These are phyloP conservation scores for Thymelicus sylvestris DNA, from an alignment of 2,888 invertebrate species.

Conservation along the genomic window DNA sequence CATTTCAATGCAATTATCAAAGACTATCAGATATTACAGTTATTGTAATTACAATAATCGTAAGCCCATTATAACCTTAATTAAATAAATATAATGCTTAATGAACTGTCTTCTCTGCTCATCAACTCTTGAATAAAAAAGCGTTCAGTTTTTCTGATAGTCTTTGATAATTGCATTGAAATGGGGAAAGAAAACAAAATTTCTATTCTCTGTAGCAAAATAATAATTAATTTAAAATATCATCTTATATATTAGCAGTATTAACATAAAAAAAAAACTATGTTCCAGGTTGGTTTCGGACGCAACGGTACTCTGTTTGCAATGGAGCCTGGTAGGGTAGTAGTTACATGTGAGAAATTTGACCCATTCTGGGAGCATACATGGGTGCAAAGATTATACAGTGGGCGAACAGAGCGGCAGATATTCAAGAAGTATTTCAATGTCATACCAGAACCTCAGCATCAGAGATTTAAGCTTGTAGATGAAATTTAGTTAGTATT, in stretches of 20 bases:
- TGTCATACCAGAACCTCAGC: slow-evolving; percentile 91
- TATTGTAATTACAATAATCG: too few relatives aligned
- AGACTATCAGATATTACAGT: too few relatives aligned
- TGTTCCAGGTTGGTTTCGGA: slow-evolving; percentile 91
- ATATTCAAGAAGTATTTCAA: slow-evolving; percentile 95
- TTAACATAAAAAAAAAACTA: not conserved
- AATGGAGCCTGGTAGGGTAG: slow-evolving; percentile 90
- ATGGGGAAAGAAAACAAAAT: too few relatives aligned
- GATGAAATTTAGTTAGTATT: slow-evolving; percentile 84
- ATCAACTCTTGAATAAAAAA: too few relatives aligned
- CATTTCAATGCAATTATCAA: too few relatives aligned
- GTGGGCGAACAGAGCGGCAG: slow-evolving; percentile 85
- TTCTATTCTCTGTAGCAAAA: too few relatives aligned
- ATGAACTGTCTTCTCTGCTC: too few relatives aligned
- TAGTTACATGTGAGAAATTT: slow-evolving; percentile 92
- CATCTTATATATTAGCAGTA: not conserved
- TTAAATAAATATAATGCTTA: too few relatives aligned
- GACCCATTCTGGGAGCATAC: slow-evolving; percentile 91
- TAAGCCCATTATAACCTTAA: too few relatives aligned
- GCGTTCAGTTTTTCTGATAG: too few relatives aligned
- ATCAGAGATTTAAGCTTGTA: slow-evolving; percentile 90
- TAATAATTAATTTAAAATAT: not conserved
- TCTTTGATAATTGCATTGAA: too few relatives aligned
- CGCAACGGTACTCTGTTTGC: slow-evolving; percentile 92
- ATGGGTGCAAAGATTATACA: slow-evolving; percentile 88